These are phyloP conservation scores for Pogonognathellus flavescens DNA, from an alignment of 1,140 invertebrate genomes.

Conservation along the genomic window DNA sequence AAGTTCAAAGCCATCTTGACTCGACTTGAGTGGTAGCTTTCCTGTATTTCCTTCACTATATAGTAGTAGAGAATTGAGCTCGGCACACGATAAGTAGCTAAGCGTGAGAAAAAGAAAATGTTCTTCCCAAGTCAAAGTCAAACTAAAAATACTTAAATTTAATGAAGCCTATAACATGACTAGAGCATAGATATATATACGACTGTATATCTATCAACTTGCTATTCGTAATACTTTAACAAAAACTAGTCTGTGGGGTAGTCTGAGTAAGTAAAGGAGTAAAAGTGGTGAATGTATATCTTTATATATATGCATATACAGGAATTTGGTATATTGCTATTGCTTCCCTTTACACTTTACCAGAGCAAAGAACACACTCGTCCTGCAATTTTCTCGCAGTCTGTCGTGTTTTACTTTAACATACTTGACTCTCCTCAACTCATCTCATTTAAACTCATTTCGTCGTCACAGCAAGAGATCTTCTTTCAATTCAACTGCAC, in stretches of 20 bases:
- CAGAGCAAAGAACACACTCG: neutral
- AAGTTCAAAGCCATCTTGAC: constrained; percentile 26
- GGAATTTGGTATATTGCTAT: too few species aligned
- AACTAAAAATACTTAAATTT: constrained; percentile 50
- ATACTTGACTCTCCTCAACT: constrained; percentile 19
- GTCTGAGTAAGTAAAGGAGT: too few species aligned
- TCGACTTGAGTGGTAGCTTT: neutral
- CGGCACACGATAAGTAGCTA: constrained; percentile 28
- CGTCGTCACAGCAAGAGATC: constrained; percentile 32
- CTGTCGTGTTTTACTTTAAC: constrained; percentile 13
- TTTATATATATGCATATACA: too few species aligned
- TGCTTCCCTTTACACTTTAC: neutral
- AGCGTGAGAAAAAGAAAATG: constrained; percentile 47
- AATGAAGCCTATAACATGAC: constrained; percentile 39
- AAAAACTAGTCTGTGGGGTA: too few species aligned
- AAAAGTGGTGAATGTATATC: too few species aligned
- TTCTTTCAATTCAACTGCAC: constrained; percentile 35
- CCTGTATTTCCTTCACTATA: neutral
- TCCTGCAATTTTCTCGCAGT: neutral
- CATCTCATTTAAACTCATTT: constrained; percentile 49
- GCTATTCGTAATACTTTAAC: too few species aligned
- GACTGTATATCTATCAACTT: too few species aligned
- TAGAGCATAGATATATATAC: too few species aligned
- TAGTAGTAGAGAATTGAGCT: constrained; percentile 17
- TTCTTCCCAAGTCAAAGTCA: constrained; percentile 38